Evolutionary conservation across 2,888 invertebrate species (phyloP), one percentile per base, ranked within the genome.

Genomic region (Panzeria rudis): DNA sequence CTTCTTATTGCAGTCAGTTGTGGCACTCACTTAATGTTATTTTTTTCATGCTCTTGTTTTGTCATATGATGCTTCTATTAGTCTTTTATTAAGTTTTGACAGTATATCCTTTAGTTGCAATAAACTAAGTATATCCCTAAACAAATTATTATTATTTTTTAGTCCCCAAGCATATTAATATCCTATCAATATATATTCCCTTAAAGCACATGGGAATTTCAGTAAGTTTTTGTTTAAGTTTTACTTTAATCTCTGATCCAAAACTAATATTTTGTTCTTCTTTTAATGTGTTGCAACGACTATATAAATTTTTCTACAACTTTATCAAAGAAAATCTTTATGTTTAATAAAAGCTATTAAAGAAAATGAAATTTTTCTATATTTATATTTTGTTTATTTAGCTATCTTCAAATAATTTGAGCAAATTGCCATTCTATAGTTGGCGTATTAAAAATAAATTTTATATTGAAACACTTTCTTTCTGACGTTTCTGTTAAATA

Each of bases 321-420:
- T 54, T 52, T 41, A 71, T 52, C 32, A n/a, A 35, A 56, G 13
- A 15, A 56, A 38, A 72, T 66, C 79, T 64, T 56, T 11, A 64
- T 44, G 64, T 54, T 50, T 62, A 35, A 44, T 47, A 44, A 64
- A 72, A 35, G 3, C 35, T 47, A 56, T 47, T 23, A 56, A 62
- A 32, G 20, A 25, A 44, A 73, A 80, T 25, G 5, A 71, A 62
- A 41, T 56, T 47, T 25, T 4, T 23, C 17, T 64, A 8, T 17
- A 44, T 17, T 38, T 59, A 15, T 38, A 23, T 77, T 50, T 41
- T 11, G 32, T 8, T 4, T 25, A 17, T 59, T 59, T 1, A 9
- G n/a, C 32, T 73, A 3, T n/a, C 13, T 38, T 29, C 0, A 54
- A 23, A 35, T 32, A 68, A 35, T 1, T 68, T 32, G 35, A 68